Evolutionary conservation across 2,888 invertebrate species (phyloP).

Genomic region (Apotomis turbidana): DNA sequence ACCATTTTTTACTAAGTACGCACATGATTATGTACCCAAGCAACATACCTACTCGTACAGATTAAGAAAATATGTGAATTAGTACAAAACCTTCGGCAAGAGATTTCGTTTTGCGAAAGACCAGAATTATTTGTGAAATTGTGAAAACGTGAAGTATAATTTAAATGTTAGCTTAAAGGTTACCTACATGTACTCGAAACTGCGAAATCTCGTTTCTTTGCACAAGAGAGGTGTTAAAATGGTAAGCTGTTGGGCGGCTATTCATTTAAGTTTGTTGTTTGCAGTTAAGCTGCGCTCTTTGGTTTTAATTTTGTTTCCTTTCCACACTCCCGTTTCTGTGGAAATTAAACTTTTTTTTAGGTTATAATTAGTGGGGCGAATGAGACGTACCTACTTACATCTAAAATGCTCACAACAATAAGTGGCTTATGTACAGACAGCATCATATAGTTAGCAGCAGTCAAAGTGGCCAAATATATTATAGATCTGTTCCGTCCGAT

Average conservation of each 20-base stretch:
- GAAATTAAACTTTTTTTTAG: conserved; percentile 22
- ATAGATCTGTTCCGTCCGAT: too few species aligned
- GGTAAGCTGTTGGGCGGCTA: conserved; percentile 33
- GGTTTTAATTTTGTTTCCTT: conserved; percentile 29
- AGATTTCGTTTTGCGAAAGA: not conserved
- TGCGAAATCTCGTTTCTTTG: conserved; percentile 17
- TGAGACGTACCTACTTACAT: not conserved
- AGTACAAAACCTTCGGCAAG: too few species aligned
- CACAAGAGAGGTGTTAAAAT: conserved; percentile 34
- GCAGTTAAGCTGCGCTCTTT: conserved; percentile 30
- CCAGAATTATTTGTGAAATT: too few species aligned
- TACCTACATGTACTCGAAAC: conserved; percentile 6
- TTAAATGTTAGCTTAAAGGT: not conserved
- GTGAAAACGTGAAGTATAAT: not conserved
- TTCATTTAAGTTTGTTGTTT: conserved; percentile 41
- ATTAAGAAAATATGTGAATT: too few species aligned
- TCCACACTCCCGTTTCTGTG: conserved; percentile 7
- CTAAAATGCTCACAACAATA: not conserved
- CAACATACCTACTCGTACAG: too few species aligned
- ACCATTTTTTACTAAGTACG: too few species aligned
- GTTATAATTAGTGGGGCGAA: conserved; percentile 13
- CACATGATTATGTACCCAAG: too few species aligned
- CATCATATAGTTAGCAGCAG: too few species aligned
- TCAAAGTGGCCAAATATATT: too few species aligned
- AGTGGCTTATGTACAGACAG: not conserved